Evolutionary conservation across 2,113 vertebrate genomes (phyloP), one percentile per base, ranked within the genome.

Genomic region (Clarias magur): DNA sequence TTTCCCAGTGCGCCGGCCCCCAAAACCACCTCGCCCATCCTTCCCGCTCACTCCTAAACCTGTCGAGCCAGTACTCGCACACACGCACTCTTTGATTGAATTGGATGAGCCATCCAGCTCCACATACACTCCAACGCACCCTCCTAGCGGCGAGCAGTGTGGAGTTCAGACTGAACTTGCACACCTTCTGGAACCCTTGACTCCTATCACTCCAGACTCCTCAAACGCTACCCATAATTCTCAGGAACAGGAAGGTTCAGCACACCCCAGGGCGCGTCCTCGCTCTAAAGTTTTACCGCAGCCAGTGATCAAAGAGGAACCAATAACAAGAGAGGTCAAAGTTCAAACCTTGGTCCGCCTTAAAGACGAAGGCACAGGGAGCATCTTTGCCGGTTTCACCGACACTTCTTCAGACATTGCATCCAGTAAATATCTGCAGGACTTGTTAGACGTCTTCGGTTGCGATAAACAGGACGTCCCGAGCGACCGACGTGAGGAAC

Each of bases 251-350:
- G 65, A 87, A 19, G 10, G 27, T 0, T 25, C 68, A 7, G 86
- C 91, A 93, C 95, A 91, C 60, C 98, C 98, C 27, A 96, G 95
- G 92, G 97, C 97, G 89, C 98, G 94, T 80, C 98, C 98, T 82
- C 96, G 98, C 67, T 95, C 97, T 83, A 96, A 95, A 91, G 87
- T 88, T 88, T 93, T 93, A 84, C 90, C 95, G 0, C 91, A 54
- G 38, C 89, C 90, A 7, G 21, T 87, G 67, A 68, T 92, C 92
- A 94, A 87, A 91, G 95, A 95, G 82, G 93, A 92, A 92, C 93
- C 94, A 87, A 75, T 95, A 87, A 88, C 91, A 89, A 95, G 88
- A 91, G 95, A 96, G 86, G 93, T 92, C 83, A 95, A 95, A 90
- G 93, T 93, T 92, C 95, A 96, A 87, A 94, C 93, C 73, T 88